These are phyloP conservation scores for Sialis lutaria DNA, from an alignment of 2,888 invertebrate species.

Conservation along the genomic window DNA sequence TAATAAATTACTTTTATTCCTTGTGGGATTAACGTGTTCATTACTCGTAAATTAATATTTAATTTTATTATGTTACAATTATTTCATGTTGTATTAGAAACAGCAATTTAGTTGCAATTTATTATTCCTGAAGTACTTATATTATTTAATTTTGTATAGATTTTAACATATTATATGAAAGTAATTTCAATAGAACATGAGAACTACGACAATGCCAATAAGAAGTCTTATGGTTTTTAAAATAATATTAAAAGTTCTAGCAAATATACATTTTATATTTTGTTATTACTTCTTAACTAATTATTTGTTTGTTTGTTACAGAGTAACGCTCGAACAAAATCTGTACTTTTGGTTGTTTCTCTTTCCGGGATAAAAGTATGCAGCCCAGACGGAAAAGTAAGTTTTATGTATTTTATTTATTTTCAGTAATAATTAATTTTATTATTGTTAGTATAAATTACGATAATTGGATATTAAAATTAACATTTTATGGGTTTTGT, in stretches of 20 bases:
- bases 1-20: too few species aligned
- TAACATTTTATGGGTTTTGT: too few species aligned
- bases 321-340: conserved; percentile 46
- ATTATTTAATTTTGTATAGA: too few species aligned
- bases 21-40: too few species aligned
- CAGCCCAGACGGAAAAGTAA: conserved; percentile 68
- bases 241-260: background rate
- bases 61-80: too few species aligned
- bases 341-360: conserved; percentile 56
- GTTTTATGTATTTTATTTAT: conserved; percentile 10
- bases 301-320: conserved; percentile 25
- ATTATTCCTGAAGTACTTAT: too few species aligned
- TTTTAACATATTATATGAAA: too few species aligned
- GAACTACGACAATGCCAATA: background rate
- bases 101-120: too few species aligned
- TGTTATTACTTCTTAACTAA: conserved; percentile 2
- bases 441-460: too few species aligned
- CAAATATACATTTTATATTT: background rate
- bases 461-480: too few species aligned
- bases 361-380: conserved; percentile 68
- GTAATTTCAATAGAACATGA: background rate
- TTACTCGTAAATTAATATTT: too few species aligned
- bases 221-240: background rate
- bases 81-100: too few species aligned
- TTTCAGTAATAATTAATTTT: background rate